Percentiles rank a stretch among this genome's conserved stretches.
phyloP scores from a whole-genome alignment of 1,140 invertebrate genomes.

The Zaprionus taronus region DNA sequence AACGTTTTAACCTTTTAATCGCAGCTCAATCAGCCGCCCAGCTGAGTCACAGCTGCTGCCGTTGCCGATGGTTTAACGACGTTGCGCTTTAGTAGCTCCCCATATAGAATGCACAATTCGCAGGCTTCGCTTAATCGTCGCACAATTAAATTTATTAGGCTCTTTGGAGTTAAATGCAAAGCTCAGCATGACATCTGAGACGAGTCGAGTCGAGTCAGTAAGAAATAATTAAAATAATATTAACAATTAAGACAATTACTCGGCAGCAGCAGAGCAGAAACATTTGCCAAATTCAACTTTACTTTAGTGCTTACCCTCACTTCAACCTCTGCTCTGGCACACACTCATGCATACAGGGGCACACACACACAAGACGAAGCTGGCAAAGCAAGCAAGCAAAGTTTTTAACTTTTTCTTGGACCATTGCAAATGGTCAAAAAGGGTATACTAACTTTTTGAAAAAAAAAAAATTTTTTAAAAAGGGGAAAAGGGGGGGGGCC shows the following conservation, averaged over 20 bases:
- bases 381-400: conserved; percentile 39
- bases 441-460: too few relatives aligned
- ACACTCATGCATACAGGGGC: conserved; percentile 8
- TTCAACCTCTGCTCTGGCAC: conserved; percentile 51
- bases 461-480: too few relatives aligned
- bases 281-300: conserved; percentile 56
- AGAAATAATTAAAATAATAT: conserved; percentile 71
- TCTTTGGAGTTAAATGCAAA: conserved; percentile 72
- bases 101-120: conserved; percentile 60
- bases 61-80: conserved; percentile 50
- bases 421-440: too few relatives aligned
- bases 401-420: conserved; percentile 32
- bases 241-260: conserved; percentile 68
- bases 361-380: conserved; percentile 21
- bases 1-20: conserved; percentile 26
- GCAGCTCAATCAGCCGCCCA: conserved; percentile 14
- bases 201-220: conserved; percentile 15
- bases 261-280: conserved; percentile 60
- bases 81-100: conserved; percentile 63
- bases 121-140: conserved; percentile 56
- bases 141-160: conserved; percentile 77
- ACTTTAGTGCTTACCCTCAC: conserved; percentile 56
- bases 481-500: too few relatives aligned
- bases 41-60: conserved; percentile 45
- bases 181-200: conserved; percentile 58